Evolutionary conservation across 30 jellyfish, hydroid and myxozoan species (phyloP).

Genomic region (Catostylus mosaicus): DNA sequence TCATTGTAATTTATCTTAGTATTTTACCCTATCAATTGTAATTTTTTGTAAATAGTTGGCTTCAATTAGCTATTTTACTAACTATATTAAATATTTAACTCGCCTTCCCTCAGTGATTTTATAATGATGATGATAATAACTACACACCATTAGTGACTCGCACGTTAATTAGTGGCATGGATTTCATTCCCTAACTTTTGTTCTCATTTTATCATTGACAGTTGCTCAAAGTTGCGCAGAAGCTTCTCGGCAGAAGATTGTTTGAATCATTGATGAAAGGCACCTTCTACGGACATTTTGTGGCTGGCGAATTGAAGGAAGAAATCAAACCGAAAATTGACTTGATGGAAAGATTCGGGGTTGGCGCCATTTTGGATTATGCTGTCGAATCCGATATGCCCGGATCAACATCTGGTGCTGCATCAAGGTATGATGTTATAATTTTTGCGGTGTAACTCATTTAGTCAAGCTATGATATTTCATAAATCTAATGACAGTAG

Average conservation of each 20-base stretch:
- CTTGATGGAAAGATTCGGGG: conserved; percentile 81
- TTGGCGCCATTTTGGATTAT: conserved; percentile 95
- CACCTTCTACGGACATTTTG: conserved; percentile 91
- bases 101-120: too few relatives aligned
- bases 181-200: too few relatives aligned
- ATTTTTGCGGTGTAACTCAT: neutral
- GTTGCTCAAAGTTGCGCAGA: conserved; percentile 77
- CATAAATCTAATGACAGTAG: too few relatives aligned
- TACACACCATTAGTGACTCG: too few relatives aligned
- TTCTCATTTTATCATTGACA: conserved; percentile 14
- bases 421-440: neutral
- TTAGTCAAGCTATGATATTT: too few relatives aligned
- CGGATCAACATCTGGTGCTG: neutral
- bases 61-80: too few relatives aligned
- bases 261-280: conserved; percentile 73
- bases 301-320: conserved; percentile 91
- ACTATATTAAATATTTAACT: too few relatives aligned
- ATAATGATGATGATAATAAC: too few relatives aligned
- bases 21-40: too few relatives aligned
- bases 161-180: too few relatives aligned
- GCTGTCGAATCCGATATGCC: conserved; percentile 99
- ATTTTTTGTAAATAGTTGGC: too few relatives aligned
- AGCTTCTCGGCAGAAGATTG: conserved; percentile 79
- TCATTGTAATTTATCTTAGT: too few relatives aligned
- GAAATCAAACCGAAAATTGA: conserved; percentile 73